phyloP scores from a whole-genome alignment of 2,113 vertebrate species.

The Turdus rufiventris region DNA sequence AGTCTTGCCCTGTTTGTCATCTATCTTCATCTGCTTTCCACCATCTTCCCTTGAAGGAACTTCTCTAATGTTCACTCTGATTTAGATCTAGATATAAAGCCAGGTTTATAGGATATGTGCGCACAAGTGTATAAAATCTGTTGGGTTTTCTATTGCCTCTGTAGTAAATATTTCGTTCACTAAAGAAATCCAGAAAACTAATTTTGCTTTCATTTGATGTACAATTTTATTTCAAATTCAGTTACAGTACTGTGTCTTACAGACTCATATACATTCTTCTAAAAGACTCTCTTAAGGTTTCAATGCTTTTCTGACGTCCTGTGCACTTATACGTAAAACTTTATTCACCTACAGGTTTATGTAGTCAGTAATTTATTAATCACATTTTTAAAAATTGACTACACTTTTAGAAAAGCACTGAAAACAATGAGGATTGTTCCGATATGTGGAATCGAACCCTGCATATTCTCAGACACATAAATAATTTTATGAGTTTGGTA shows the following conservation, averaged over 20 bases:
- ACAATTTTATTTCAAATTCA: not conserved
- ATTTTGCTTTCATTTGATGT: not conserved
- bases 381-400: accelerated
- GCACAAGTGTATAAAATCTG: not conserved
- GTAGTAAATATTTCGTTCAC: not conserved
- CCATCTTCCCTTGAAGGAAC: not conserved
- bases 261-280: not conserved
- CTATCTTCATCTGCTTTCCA: not conserved
- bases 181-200: not conserved
- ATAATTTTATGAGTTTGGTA: not conserved
- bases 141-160: not conserved
- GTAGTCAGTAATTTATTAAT: not conserved
- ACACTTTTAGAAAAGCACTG: not conserved
- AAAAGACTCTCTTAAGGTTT: not conserved
- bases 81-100: not conserved
- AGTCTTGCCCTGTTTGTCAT: not conserved
- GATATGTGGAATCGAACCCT: not conserved
- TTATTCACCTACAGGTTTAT: not conserved
- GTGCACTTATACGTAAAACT: not conserved
- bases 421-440: not conserved
- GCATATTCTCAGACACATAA: not conserved
- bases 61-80: not conserved
- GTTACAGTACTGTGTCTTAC: not conserved
- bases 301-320: not conserved
- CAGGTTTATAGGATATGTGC: not conserved